A percentile compares a stretch with the other conserved stretches of the same genome.
phyloP scores from a whole-genome alignment of 2,113 vertebrate genomes.

The Sula dactylatra region DNA sequence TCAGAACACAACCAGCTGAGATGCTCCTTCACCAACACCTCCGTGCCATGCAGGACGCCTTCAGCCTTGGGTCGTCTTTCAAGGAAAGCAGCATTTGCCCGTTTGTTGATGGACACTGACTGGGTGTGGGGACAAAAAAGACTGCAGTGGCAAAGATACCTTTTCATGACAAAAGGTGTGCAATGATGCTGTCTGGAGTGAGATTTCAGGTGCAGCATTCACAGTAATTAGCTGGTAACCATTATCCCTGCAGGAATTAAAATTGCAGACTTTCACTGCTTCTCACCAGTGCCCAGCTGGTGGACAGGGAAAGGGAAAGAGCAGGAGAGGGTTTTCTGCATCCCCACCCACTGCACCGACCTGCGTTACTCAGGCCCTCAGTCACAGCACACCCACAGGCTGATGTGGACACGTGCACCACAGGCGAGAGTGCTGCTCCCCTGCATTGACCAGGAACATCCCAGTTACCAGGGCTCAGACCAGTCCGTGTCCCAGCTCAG shows the following conservation, averaged over 20 bases:
- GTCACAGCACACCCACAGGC: not conserved
- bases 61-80: not conserved
- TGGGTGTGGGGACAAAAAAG: not conserved
- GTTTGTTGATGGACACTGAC: not conserved
- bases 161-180: not conserved
- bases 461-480: fast-evolving
- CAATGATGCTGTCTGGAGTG: not conserved
- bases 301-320: not conserved
- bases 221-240: not conserved
- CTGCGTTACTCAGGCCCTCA: not conserved
- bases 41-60: fast-evolving
- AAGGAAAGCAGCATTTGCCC: fast-evolving
- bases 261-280: not conserved
- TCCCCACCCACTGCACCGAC: not conserved
- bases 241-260: not conserved
- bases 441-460: not conserved
- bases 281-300: fast-evolving
- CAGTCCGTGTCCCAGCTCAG: fast-evolving
- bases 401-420: fast-evolving
- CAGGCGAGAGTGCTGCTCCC: fast-evolving
- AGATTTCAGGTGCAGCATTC: not conserved
- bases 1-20: not conserved
- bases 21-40: not conserved
- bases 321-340: not conserved
- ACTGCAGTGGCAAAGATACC: not conserved